Percentiles rank a stretch among this genome's conserved stretches.
These are phyloP conservation scores for Drosophila suzukii DNA, from an alignment of 1,140 invertebrate genomes.

Conservation along the genomic window DNA sequence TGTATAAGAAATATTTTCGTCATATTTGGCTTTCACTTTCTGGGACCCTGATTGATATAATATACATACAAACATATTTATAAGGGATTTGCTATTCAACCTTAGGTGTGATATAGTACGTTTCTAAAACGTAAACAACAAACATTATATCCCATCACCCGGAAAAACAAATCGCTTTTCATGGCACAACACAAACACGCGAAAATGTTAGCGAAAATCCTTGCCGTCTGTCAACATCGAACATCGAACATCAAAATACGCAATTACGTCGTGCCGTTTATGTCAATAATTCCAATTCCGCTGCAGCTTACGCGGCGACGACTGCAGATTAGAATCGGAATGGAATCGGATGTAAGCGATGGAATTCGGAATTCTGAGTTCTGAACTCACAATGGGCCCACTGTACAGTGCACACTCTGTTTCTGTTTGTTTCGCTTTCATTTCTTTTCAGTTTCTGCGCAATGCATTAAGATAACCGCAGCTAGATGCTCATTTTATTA, in stretches of 20 bases:
- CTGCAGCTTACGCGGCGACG: conserved; percentile 14
- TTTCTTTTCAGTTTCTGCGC: conserved; percentile 29
- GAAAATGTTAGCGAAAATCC: conserved; percentile 10
- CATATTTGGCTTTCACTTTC: conserved; percentile 9
- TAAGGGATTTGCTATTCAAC: not conserved
- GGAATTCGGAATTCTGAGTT: conserved; percentile 25
- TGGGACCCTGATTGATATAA: not conserved
- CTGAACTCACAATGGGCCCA: conserved; percentile 15
- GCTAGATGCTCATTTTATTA: conserved; percentile 41
- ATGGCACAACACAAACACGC: conserved; percentile 1
- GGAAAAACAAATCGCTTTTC: conserved; percentile 4
- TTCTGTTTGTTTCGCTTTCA: conserved; percentile 18
- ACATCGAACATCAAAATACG: conserved; percentile 40
- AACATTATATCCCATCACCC: not conserved
- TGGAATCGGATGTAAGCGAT: conserved; percentile 15
- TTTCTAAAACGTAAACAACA: not conserved
- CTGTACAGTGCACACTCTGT: conserved; percentile 25
- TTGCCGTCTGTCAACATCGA: conserved; percentile 26
- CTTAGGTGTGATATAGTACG: not conserved
- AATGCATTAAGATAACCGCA: conserved; percentile 31
- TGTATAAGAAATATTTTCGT: not conserved
- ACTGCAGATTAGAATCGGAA: conserved; percentile 18
- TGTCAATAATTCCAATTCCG: conserved; percentile 28
- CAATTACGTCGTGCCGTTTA: conserved; percentile 46
- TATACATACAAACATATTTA: not conserved